A percentile compares a stretch with the other conserved stretches of the same genome.
These are phyloP conservation scores for Paratrypauchen microcephalus DNA, from an alignment of 2,797 vertebrate genomes.

Conservation along the genomic window DNA sequence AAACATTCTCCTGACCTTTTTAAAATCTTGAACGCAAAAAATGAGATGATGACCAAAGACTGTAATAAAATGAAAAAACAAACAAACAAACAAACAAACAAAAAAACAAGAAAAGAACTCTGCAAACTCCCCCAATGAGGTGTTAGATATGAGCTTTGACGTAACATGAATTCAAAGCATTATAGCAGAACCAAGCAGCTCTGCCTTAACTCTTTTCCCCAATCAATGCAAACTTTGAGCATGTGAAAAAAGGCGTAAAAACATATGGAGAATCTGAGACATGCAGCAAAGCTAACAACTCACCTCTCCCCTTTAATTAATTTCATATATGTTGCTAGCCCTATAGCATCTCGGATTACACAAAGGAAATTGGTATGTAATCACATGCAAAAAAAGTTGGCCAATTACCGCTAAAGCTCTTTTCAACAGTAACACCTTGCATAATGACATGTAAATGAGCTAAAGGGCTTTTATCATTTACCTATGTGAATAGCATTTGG, in stretches of 20 bases:
- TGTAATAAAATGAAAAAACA: too few relatives aligned
- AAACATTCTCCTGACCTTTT: too few relatives aligned
- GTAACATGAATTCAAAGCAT: conserved; percentile 28
- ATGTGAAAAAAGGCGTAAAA: conserved; percentile 25
- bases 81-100: too few relatives aligned
- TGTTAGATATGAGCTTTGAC: conserved; percentile 11
- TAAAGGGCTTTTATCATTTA: conserved; percentile 65
- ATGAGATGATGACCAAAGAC: too few relatives aligned
- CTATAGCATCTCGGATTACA: conserved; percentile 68
- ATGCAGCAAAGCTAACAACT: conserved; percentile 37
- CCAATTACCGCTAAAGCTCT: conserved; percentile 67
- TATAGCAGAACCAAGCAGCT: conserved; percentile 37
- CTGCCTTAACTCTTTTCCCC: conserved; percentile 11
- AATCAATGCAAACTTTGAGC: conserved; percentile 26
- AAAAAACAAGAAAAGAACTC: too few relatives aligned
- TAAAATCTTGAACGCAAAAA: too few relatives aligned
- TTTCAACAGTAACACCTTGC: conserved; percentile 68
- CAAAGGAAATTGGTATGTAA: conserved; percentile 70
- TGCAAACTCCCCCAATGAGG: neutral
- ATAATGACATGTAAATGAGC: conserved; percentile 79
- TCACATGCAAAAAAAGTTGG: conserved; percentile 70
- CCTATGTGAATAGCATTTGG: conserved; percentile 67
- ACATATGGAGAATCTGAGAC: conserved; percentile 31
- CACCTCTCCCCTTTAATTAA: conserved; percentile 56
- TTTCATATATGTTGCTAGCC: conserved; percentile 46